A percentile compares a stretch with the other conserved stretches of the same genome.
These are phyloP conservation scores for Pempheris klunzingeri DNA, from an alignment of 2,797 vertebrate genomes.

Conservation along the genomic window DNA sequence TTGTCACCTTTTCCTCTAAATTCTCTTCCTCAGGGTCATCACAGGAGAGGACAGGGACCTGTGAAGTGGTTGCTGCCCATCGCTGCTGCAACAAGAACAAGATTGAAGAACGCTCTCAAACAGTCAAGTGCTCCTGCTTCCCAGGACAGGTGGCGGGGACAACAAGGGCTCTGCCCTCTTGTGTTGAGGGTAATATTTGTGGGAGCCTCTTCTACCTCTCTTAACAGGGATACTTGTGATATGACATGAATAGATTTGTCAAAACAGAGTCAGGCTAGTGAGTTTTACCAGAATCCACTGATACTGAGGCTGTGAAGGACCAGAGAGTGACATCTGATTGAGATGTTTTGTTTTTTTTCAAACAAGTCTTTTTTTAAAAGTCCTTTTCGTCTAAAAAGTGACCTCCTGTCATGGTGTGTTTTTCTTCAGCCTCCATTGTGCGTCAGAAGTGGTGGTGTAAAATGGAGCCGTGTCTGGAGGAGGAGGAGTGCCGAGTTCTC, in stretches of 20 bases:
- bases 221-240: constrained; percentile 34
- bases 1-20: constrained; percentile 18
- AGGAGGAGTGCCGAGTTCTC: constrained; percentile 84
- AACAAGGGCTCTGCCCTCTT: constrained; percentile 92
- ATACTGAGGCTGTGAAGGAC: constrained; percentile 40
- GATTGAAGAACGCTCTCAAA: constrained; percentile 96
- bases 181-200: constrained; percentile 90
- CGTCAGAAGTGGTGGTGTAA: constrained; percentile 87
- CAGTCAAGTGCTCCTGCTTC: constrained; percentile 97
- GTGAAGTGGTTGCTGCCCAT: constrained; percentile 94
- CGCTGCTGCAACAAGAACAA: constrained; percentile 98
- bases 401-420: constrained; percentile 58
- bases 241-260: constrained; percentile 47
- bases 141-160: constrained; percentile 97
- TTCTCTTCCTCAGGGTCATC: constrained; percentile 82
- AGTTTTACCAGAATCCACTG: constrained; percentile 19
- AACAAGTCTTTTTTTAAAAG: constrained; percentile 41
- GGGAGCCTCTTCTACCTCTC: constrained; percentile 34
- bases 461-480: constrained; percentile 85
- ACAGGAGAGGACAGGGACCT: constrained; percentile 93
- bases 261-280: constrained; percentile 28
- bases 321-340: constrained; percentile 47
- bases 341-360: constrained; percentile 31
- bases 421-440: constrained; percentile 82
- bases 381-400: constrained; percentile 53